Evolutionary conservation across 2,113 vertebrate genomes (phyloP).

Genomic region (Channa maculata): DNA sequence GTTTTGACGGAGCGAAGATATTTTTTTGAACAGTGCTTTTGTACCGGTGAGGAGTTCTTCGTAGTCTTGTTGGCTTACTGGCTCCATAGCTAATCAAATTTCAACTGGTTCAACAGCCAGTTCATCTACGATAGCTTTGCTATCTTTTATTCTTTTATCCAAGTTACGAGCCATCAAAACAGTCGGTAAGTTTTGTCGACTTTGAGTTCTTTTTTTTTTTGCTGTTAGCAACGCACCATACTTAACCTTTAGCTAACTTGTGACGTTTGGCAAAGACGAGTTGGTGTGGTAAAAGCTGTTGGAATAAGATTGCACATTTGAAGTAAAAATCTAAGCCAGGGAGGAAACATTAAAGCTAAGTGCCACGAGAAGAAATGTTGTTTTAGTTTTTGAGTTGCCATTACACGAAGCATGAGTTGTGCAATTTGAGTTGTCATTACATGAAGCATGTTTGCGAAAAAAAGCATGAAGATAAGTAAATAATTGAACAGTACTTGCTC

Average conservation of each 20-base stretch:
- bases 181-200: conserved; percentile 45
- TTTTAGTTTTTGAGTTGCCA: no score
- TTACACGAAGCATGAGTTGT: no score
- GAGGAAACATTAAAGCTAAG: no score
- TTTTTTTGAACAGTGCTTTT: conserved; percentile 3
- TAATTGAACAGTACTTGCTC: no score
- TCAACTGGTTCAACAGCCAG: conserved; percentile 38
- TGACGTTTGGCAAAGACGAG: not conserved
- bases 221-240: not conserved
- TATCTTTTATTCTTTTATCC: not conserved
- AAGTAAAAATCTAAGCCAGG: no score
- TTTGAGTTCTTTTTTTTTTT: not conserved
- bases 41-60: conserved; percentile 2
- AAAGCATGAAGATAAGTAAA: no score
- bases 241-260: not conserved
- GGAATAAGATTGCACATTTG: no score
- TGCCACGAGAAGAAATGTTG: no score
- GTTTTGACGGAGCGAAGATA: not conserved
- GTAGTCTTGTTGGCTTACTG: conserved; percentile 26
- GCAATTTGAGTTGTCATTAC: no score
- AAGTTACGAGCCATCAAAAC: not conserved
- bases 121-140: not conserved
- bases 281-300: not conserved
- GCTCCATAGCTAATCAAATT: conserved; percentile 20
- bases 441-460: no score